A percentile compares a stretch with the other conserved stretches of the same genome.
These are phyloP conservation scores for Myrmecobius fasciatus DNA, from an alignment of 2,113 vertebrate species.

Conservation along the genomic window DNA sequence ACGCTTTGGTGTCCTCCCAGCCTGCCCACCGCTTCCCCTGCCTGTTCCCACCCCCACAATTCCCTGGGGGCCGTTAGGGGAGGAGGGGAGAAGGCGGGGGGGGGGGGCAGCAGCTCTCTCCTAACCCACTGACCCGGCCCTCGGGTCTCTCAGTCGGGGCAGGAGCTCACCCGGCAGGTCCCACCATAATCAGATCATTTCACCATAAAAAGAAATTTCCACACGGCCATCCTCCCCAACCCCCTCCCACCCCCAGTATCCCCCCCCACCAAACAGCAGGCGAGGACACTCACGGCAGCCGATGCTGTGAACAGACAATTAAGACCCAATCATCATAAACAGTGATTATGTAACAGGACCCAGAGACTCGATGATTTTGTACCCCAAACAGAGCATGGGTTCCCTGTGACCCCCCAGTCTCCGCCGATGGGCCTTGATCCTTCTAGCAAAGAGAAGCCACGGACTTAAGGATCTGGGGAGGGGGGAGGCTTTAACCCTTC, in stretches of 20 bases:
- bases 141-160: background rate
- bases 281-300: background rate
- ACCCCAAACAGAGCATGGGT: background rate
- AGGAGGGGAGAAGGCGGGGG: background rate
- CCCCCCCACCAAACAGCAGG: background rate
- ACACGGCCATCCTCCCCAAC: background rate
- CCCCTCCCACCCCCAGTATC: no score
- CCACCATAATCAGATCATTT: background rate
- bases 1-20: background rate
- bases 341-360: constrained; percentile 76
- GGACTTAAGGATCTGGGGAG: background rate
- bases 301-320: constrained; percentile 59
- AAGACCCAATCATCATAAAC: constrained; percentile 67
- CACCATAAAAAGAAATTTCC: background rate
- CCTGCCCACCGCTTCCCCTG: no score
- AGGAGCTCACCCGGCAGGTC: background rate
- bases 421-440: background rate
- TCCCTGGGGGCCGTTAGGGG: background rate
- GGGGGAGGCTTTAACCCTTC: background rate
- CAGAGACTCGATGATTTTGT: background rate
- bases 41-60: background rate
- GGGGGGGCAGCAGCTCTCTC: background rate
- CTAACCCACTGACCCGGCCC: background rate
- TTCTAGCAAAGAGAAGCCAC: background rate
- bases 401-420: constrained; percentile 30